phyloP scores from a whole-genome alignment of 2,797 vertebrate genomes.

The Sebastolobus alascanus region DNA sequence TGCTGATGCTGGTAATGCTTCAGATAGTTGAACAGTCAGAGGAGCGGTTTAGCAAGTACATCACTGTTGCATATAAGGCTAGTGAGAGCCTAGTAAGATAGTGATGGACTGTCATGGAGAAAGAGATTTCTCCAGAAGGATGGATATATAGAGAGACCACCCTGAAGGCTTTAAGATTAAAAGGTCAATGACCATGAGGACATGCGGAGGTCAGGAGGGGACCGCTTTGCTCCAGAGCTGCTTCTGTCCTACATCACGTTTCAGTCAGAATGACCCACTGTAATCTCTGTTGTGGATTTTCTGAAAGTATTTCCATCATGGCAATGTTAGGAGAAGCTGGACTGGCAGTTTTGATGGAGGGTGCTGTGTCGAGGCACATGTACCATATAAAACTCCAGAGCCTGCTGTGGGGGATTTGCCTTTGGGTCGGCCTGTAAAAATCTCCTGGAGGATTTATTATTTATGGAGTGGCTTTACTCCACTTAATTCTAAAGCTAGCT shows the following conservation, averaged over 20 bases:
- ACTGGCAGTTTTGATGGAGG: slow-evolving; percentile 41
- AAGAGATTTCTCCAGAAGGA: slow-evolving; percentile 1
- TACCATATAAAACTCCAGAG: slow-evolving; percentile 58
- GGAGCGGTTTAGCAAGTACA: slow-evolving; percentile 7
- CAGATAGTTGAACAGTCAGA: slow-evolving; percentile 5
- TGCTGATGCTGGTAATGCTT: slow-evolving; percentile 37
- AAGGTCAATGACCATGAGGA: slow-evolving; percentile 61
- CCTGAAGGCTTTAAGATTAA: slow-evolving; percentile 42
- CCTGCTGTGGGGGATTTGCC: slow-evolving; percentile 46
- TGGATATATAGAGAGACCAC: slow-evolving; percentile 48
- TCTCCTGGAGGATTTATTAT: slow-evolving; percentile 65
- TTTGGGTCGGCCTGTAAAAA: slow-evolving; percentile 58
- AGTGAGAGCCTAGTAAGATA: neutral
- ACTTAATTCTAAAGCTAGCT: slow-evolving; percentile 57
- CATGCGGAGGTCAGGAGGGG: neutral
- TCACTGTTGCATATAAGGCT: neutral
- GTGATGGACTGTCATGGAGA: slow-evolving; percentile 3
- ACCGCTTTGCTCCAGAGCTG: slow-evolving; percentile 11
- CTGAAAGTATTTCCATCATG: neutral
- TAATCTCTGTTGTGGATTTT: neutral
- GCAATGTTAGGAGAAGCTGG: neutral
- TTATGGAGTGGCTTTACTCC: slow-evolving; percentile 70
- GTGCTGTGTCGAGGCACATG: slow-evolving; percentile 52
- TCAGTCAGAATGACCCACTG: neutral
- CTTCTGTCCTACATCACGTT: slow-evolving; percentile 9